Percentiles rank a stretch among this genome's conserved stretches.
Evolutionary conservation across 2,113 vertebrate genomes (phyloP).

Genomic region (Indicator indicator): DNA sequence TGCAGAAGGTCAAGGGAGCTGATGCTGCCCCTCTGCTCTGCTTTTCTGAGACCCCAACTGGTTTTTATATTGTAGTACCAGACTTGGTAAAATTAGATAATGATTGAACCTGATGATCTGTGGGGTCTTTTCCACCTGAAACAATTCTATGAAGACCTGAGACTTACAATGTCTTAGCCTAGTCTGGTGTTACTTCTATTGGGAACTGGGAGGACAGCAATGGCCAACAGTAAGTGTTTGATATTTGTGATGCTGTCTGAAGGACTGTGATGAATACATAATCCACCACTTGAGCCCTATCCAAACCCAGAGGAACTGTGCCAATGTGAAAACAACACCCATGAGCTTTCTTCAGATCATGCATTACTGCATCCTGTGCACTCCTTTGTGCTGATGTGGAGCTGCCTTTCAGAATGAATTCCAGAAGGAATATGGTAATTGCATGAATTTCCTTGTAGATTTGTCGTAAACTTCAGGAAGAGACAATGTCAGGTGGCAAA

Average conservation of each 20-base stretch:
- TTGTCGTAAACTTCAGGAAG: neutral
- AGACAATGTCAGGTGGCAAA: neutral
- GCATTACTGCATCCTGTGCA: neutral
- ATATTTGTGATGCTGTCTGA: neutral
- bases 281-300: neutral
- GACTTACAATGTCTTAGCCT: neutral
- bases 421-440: neutral
- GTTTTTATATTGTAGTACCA: no score
- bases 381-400: neutral
- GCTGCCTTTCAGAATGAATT: neutral
- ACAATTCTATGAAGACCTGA: neutral
- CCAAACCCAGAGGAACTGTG: neutral
- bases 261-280: rapidly evolving
- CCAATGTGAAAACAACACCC: neutral
- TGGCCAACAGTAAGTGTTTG: neutral
- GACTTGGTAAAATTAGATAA: no score
- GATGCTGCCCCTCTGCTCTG: no score
- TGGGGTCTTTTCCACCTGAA: neutral
- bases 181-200: neutral
- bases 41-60: no score
- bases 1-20: no score
- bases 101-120: no score
- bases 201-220: neutral
- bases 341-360: neutral
- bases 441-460: neutral